These are phyloP conservation scores for Ictidomys tridecemlineatus DNA, from an alignment of 2,113 vertebrate species.

Conservation along the genomic window DNA sequence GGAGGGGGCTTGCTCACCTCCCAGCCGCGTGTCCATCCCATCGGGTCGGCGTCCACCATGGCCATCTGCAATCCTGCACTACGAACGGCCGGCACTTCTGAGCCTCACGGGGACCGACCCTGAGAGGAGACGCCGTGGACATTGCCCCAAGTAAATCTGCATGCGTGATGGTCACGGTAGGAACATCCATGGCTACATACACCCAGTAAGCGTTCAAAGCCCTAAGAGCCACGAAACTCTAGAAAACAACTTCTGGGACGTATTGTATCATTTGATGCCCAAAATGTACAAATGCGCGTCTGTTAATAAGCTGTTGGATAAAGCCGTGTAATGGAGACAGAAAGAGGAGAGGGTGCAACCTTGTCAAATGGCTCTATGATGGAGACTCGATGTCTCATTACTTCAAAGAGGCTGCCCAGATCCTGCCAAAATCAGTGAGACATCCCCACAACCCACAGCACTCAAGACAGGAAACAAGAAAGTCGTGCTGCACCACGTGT, in stretches of 20 bases:
- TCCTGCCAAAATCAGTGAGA: conserved; percentile 40
- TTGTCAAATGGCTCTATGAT: conserved; percentile 1
- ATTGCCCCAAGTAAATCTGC: no score
- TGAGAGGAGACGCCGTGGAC: no score
- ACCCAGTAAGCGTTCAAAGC: not conserved
- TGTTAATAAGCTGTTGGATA: not conserved
- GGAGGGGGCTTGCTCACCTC: no score
- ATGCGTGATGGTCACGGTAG: no score
- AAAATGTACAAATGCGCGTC: not conserved
- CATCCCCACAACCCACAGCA: not conserved
- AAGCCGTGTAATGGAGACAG: not conserved
- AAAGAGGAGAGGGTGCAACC: not conserved
- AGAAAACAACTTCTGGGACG: not conserved
- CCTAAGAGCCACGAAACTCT: not conserved
- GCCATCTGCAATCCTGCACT: no score
- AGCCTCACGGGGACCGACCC: not conserved
- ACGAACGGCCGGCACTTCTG: not conserved
- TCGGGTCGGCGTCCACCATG: no score
- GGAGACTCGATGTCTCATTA: conserved; percentile 63
- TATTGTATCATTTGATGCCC: not conserved
- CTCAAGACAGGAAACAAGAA: conserved; percentile 49
- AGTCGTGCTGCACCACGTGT: no score
- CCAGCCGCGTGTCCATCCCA: rapidly evolving
- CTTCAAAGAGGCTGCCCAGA: conserved; percentile 55
- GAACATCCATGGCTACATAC: not conserved